phyloP scores from a whole-genome alignment of 2,113 vertebrate species.

The Symphodus melops region DNA sequence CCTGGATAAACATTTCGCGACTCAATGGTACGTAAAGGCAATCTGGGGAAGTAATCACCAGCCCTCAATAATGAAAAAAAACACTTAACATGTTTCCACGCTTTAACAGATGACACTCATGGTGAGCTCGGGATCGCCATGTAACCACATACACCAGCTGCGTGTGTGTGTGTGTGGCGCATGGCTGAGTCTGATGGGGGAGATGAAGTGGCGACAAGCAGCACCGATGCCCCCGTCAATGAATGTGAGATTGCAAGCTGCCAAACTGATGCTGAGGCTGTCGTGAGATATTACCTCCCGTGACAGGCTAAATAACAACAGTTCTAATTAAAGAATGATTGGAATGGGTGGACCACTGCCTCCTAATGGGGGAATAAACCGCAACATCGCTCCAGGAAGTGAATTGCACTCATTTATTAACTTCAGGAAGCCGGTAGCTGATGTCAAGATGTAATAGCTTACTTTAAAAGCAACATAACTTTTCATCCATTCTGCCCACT shows the following conservation, averaged over 20 bases:
- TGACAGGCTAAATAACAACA: constrained; percentile 78
- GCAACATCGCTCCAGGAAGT: constrained; percentile 68
- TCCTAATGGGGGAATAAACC: constrained; percentile 76
- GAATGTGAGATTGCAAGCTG: constrained; percentile 71
- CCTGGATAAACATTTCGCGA: constrained; percentile 46
- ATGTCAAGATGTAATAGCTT: constrained; percentile 75
- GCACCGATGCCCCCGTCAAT: constrained; percentile 62
- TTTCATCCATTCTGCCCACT: constrained; percentile 44
- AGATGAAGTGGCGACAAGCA: constrained; percentile 34
- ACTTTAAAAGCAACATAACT: constrained; percentile 63
- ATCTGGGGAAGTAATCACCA: constrained; percentile 48
- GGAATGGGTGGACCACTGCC: constrained; percentile 67
- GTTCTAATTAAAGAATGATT: constrained; percentile 80
- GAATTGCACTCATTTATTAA: constrained; percentile 77
- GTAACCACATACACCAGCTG: constrained; percentile 16
- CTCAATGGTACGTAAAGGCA: constrained; percentile 33
- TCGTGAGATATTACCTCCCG: constrained; percentile 67
- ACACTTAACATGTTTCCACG: constrained; percentile 3
- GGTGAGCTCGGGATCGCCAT: constrained; percentile 3
- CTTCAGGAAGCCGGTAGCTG: constrained; percentile 62
- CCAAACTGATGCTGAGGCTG: constrained; percentile 61
- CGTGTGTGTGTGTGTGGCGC: constrained; percentile 3
- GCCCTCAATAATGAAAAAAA: constrained; percentile 20
- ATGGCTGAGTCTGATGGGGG: constrained; percentile 24
- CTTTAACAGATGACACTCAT: constrained; percentile 17